These are phyloP conservation scores for Synaphobranchus kaupii DNA, from an alignment of 2,797 vertebrate species.

Conservation along the genomic window DNA sequence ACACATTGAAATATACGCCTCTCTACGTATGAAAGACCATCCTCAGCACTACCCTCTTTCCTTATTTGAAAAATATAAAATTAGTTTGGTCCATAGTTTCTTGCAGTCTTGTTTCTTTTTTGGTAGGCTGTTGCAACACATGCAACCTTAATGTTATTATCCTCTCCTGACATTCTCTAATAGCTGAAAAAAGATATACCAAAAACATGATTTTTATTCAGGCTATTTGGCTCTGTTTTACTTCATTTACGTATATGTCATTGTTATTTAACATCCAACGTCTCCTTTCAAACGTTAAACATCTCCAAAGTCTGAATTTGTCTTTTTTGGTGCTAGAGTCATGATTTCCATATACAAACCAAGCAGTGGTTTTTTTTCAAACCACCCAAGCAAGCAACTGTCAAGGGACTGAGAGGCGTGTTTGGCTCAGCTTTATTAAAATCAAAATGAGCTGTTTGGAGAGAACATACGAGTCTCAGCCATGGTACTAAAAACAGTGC, in stretches of 20 bases:
- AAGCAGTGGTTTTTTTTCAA: slow-evolving; percentile 24
- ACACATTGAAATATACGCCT: neutral
- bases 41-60: neutral
- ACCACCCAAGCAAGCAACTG: slow-evolving; percentile 41
- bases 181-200: neutral
- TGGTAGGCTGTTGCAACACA: neutral
- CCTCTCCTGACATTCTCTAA: neutral
- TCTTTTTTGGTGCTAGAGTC: slow-evolving; percentile 18
- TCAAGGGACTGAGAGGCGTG: slow-evolving; percentile 6
- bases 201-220: neutral
- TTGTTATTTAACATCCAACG: slow-evolving; percentile 15
- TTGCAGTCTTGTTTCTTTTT: neutral
- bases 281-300: neutral
- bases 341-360: slow-evolving; percentile 46
- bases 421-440: slow-evolving; percentile 24
- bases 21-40: neutral
- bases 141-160: neutral
- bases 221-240: neutral
- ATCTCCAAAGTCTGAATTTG: neutral
- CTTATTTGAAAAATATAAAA: neutral
- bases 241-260: neutral
- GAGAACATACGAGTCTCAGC: neutral
- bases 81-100: neutral
- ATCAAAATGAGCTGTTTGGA: slow-evolving; percentile 18
- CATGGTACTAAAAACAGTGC: slow-evolving; percentile 15